Base-by-base conservation (phyloP, 2,113 vertebrate genomes). In the Ascaphus truei region DNA sequence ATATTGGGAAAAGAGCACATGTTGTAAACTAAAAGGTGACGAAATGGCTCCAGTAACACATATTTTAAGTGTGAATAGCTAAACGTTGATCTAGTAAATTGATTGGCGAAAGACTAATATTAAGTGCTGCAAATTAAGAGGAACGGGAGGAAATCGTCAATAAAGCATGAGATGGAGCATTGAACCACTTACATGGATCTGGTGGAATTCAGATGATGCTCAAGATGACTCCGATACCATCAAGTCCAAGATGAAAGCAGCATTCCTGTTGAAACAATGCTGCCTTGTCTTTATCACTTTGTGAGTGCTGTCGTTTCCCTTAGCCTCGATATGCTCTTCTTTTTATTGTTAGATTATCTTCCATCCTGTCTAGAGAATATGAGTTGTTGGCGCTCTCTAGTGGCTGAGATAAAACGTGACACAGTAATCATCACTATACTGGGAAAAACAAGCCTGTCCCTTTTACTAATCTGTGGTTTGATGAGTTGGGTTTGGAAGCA, bases 231-330 rank as follows among this genome's bases (percentile, higher is more conserved):
- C 36, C 26, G 50, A 57, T 13, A 27, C 57, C 52, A 34, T 47
- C 37, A 33, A 27, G 52, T 47, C 45, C 52, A 22, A 45, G 52
- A 68, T 57, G 52, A 68, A 57, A 57, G 64, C 41, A 68, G 37
- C 37, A 47, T 68, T 57, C 64, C 53, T 47, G 16, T 47, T 68
- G 57, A 43, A 68, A 68, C 52, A 68, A 45, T 68, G 64, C 64
- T 47, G 37, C 29, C 51, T 56, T 56, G 39, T 68, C 37, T 68
- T 33, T 41, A 47, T 34, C 63, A 66, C 63, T 66, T 66, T 66
- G 63, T 30, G 50, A 55, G 33, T 43, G 51, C 33, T 15, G 33
- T 43, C 47, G 64, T 68, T 34, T 68, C 64, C 30, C 34, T 31
- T 20, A 16, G 64, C 25, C 18, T 47, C 36, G 20, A 23, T 52